Evolutionary conservation across 2,888 invertebrate species (phyloP).

Genomic region (Byasa hedistus): DNA sequence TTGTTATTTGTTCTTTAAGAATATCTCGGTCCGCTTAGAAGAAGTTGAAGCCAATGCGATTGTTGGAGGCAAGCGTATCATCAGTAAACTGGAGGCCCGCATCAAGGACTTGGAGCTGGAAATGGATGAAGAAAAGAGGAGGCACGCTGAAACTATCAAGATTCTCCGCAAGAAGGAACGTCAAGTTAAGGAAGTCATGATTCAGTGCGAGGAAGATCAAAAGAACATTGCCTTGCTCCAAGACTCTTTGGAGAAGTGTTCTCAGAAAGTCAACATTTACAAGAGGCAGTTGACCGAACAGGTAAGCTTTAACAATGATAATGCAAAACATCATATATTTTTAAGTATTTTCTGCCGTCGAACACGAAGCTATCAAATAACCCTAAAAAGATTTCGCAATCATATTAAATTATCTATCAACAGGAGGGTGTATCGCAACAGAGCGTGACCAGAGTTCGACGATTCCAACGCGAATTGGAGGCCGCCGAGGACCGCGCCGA

Average conservation of each 20-base stretch:
- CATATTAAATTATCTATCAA: constrained; percentile 35
- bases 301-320: constrained; percentile 66
- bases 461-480: constrained; percentile 98
- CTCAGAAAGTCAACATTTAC: constrained; percentile 94
- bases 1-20: constrained; percentile 63
- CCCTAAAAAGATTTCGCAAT: constrained; percentile 15
- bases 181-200: constrained; percentile 95
- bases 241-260: constrained; percentile 92
- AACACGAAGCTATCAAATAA: neutral
- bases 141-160: constrained; percentile 98
- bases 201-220: constrained; percentile 97
- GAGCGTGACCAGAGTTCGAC: constrained; percentile 96
- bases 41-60: constrained; percentile 98
- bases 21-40: constrained; percentile 93
- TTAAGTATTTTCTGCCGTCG: neutral
- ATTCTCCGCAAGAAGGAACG: constrained; percentile 99
- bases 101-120: constrained; percentile 97
- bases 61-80: constrained; percentile 97
- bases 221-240: constrained; percentile 96
- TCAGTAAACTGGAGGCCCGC: constrained; percentile 97
- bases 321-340: neutral
- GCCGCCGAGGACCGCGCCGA: constrained; percentile 98
- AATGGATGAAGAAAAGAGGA: constrained; percentile 97
- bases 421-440: constrained; percentile 95
- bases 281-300: constrained; percentile 97